Conservation (phyloP, 1,140 invertebrate genomes). For the Diprion similis region DNA sequence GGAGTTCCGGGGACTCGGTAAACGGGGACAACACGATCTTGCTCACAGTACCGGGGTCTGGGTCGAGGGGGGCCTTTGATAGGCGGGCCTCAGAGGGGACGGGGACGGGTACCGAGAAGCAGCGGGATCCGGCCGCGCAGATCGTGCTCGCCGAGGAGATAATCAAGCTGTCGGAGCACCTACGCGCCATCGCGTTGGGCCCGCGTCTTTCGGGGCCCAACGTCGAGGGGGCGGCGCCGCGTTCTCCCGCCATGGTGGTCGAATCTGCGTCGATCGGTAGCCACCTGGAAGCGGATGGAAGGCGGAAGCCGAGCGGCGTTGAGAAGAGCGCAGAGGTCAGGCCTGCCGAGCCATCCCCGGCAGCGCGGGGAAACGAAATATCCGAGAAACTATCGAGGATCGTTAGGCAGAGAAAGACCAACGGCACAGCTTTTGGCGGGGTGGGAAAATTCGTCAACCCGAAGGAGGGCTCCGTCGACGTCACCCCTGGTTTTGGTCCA, state of each 20-base stretch:
- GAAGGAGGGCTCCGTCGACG: constrained; percentile 19
- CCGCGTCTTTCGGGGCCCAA: constrained; percentile 3
- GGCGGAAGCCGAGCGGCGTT: constrained; percentile 18
- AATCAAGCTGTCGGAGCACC: constrained; percentile 68
- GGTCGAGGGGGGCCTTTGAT: constrained; percentile 76
- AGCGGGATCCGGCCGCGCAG: constrained; percentile 47
- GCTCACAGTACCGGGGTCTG: constrained; percentile 43
- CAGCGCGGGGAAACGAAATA: constrained; percentile 51
- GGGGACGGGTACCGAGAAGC: constrained; percentile 19
- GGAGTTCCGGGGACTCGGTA: constrained; percentile 61
- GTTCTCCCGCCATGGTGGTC: background rate
- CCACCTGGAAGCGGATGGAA: background rate
- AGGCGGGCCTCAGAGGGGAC: constrained; percentile 62
- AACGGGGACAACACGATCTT: constrained; percentile 20
- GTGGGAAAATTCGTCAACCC: constrained; percentile 48
- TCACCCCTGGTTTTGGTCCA: background rate
- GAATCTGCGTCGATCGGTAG: background rate
- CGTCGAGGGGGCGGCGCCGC: background rate
- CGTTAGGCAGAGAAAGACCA: constrained; percentile 64
- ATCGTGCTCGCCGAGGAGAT: constrained; percentile 75
- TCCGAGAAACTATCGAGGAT: constrained; percentile 78
- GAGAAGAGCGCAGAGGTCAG: constrained; percentile 12
- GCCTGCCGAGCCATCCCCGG: background rate
- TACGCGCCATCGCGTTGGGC: constrained; percentile 47
- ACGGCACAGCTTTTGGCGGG: constrained; percentile 56